Evolutionary conservation across 2,113 vertebrate genomes (phyloP), one percentile per base, ranked within the genome.

Genomic region (Bufo gargarizans): DNA sequence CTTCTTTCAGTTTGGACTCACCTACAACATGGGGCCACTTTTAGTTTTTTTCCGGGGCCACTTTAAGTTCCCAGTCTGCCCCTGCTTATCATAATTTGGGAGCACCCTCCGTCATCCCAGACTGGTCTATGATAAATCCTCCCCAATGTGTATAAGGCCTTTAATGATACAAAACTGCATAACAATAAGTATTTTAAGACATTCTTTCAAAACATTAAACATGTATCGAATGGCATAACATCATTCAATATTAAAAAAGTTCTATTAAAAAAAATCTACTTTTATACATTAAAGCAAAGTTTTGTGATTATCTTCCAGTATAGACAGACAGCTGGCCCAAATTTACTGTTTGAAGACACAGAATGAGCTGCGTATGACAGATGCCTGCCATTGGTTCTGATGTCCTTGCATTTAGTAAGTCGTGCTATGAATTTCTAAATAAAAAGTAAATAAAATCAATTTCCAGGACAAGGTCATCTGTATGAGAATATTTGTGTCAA

Each of bases 401-500:
- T 22, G 8, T 33, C 9, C 65, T 43, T 20, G 20, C n/a, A 17
- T 53, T 84, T 55, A n/a, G 12, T 13, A 67, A 67, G 65, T 65
- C 50, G 17, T 33, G 49, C 10, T 84, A 53, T 65, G 82, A 84
- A 71, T 84, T 53, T 33, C 47, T 71, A 50, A 69, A 33, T 33
- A 22, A 53, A 84, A 84, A 84, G 63, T 1, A 6, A 74, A 76
- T 74, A 92, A 93, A 91, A 83, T 86, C 85, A 91, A 82, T 90
- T 89, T 76, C 22, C 91, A 91, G 91, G 93, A 91, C 58, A 91
- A 92, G 91, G 91, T 91, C 59, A 92, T 93, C 91, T 91, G 87
- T 90, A 93, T 90, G 47, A 91, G 74, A 92, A 76, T 93, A 91
- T 90, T 89, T 93, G 84, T 87, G 91, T 85, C 86, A 82, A 90